Base-by-base conservation (phyloP, 2,797 vertebrate species). In the Sebastes hopkinsi region DNA sequence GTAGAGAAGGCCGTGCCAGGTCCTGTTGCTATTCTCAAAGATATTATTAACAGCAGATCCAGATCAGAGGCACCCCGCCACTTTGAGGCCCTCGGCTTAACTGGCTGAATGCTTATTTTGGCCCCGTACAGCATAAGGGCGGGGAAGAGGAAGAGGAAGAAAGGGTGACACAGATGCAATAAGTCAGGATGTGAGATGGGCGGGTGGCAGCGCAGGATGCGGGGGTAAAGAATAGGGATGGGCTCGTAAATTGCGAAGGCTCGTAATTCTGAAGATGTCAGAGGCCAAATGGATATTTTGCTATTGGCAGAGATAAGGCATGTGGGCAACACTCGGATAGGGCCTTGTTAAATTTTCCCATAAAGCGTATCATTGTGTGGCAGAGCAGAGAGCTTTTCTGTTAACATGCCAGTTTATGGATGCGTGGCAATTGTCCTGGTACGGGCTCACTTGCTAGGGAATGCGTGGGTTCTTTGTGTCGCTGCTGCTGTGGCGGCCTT, bases 341-440 rank as follows among this genome's bases (percentile, higher is more conserved):
- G 64, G 80, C 79, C 87, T 84, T 84, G 88, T 92, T 94, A 90
- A 90, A 92, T 91, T 89, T 72, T 72, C 84, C 77, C 82, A 88
- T 90, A 88, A 93, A 93, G 89, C 86, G 62, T 85, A 89, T 92
- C 90, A 92, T 87, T 90, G 88, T 89, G 91, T 77, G 72, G 78
- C 83, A 89, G 85, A 87, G 92, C 88, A 88, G 82, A 85, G 80
- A 64, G 70, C 69, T 85, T 67, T 50, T 84, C 72, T 88, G 86
- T 89, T 89, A 90, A 90, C 85, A 91, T 79, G 85, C 77, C 84
- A 59, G 72, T 89, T 94, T 89, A 89, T 69, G 62, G 78, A 72
- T 25, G 72, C 79, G 58, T 81, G 73, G 74, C 76, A 79, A 76
- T 77, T 75, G 75, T 83, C 83, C 72, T 75, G 78, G 46, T 84